Evolutionary conservation across 2,797 vertebrate species (phyloP).

Genomic region (Alfaro cultratus): DNA sequence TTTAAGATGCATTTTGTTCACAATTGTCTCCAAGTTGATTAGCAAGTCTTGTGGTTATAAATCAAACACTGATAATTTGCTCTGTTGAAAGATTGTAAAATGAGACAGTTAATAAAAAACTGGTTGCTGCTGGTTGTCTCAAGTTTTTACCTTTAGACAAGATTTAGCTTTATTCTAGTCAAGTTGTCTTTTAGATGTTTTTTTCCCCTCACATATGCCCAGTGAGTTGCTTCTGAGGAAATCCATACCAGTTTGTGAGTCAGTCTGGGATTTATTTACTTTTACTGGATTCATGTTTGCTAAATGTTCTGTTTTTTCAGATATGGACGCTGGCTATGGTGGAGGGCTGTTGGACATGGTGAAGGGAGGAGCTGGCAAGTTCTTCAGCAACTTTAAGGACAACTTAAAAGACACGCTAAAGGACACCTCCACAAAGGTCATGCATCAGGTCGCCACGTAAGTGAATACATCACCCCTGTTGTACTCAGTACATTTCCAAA

Average conservation of each 20-base stretch:
- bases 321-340: slow-evolving; percentile 93
- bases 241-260: not conserved
- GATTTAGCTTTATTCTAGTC: not conserved
- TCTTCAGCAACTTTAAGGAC: slow-evolving; percentile 98
- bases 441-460: slow-evolving; percentile 97
- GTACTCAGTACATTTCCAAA: not conserved
- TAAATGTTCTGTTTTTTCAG: slow-evolving; percentile 81
- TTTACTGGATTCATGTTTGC: slow-evolving; percentile 41
- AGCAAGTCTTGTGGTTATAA: not conserved
- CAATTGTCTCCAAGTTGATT: not conserved
- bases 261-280: not conserved
- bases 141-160: not conserved
- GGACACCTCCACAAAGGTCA: slow-evolving; percentile 97
- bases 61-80: not conserved
- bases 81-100: not conserved
- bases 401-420: slow-evolving; percentile 99
- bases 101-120: not conserved
- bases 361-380: slow-evolving; percentile 96
- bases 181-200: not conserved
- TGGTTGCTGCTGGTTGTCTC: not conserved
- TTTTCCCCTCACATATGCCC: not conserved
- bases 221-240: not conserved
- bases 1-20: not conserved
- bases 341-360: slow-evolving; percentile 97
- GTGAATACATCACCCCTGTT: slow-evolving; percentile 18